Percentiles rank a stretch among this genome's conserved stretches.
phyloP scores from a whole-genome alignment of 2,888 invertebrate species.

The Epinotia bilunana region DNA sequence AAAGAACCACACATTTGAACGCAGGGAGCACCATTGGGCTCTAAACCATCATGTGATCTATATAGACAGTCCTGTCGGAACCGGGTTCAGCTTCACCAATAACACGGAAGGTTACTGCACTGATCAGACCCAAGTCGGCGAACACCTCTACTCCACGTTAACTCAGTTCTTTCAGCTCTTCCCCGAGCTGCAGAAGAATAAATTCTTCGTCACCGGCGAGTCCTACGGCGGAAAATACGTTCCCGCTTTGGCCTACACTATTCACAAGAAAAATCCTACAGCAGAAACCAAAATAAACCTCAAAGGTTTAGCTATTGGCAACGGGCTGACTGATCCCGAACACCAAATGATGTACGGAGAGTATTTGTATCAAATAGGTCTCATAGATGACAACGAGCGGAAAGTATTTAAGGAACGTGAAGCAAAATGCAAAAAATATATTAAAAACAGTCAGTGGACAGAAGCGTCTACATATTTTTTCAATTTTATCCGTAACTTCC shows the following conservation, averaged over 20 bases:
- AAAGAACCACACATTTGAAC: conserved; percentile 70
- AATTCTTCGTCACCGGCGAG: conserved; percentile 95
- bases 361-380: background rate
- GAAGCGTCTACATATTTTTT: background rate
- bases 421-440: background rate
- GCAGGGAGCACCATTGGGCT: conserved; percentile 92
- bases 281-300: conserved; percentile 72
- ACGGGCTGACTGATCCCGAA: conserved; percentile 44
- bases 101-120: conserved; percentile 90
- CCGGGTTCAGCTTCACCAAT: conserved; percentile 95
- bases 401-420: background rate
- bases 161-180: conserved; percentile 94
- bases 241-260: conserved; percentile 90
- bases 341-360: conserved; percentile 23
- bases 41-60: conserved; percentile 91
- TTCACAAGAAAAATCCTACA: conserved; percentile 86
- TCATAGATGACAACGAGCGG: background rate
- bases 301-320: conserved; percentile 43
- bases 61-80: conserved; percentile 96
- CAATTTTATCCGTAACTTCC: background rate
- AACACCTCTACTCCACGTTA: conserved; percentile 90
- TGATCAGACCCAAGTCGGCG: conserved; percentile 91
- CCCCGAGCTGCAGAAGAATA: conserved; percentile 88
- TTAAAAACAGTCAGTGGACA: background rate
- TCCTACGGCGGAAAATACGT: conserved; percentile 93